Percentiles rank a stretch among this genome's conserved stretches.
phyloP scores from a whole-genome alignment of 2,113 vertebrate species.

The Aldabrachelys gigantea region DNA sequence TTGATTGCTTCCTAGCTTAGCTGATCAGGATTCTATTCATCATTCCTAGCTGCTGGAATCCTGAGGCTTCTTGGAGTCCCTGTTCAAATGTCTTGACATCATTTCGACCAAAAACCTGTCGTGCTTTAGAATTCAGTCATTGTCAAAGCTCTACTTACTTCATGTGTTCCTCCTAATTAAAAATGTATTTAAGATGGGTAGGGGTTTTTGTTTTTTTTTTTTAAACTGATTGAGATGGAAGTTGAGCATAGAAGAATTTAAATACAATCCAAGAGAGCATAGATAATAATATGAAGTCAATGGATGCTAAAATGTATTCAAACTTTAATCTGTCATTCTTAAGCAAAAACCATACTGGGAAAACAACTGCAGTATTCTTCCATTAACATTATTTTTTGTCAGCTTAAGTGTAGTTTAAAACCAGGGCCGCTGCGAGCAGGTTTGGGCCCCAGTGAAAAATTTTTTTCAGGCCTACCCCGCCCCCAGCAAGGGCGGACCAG shows the following conservation, averaged over 20 bases:
- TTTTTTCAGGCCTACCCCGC: too few species aligned
- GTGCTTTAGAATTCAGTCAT: not conserved
- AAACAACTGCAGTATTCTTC: not conserved
- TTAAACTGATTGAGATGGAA: not conserved
- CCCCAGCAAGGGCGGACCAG: too few species aligned
- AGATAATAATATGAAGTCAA: not conserved
- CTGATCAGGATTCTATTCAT: conserved; percentile 48
- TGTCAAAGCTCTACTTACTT: not conserved
- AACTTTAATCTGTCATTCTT: not conserved
- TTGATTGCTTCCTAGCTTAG: conserved; percentile 70
- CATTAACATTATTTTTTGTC: not conserved
- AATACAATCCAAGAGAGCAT: not conserved
- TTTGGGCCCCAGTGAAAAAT: too few species aligned
- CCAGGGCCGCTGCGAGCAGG: not conserved
- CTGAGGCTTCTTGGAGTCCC: conserved; percentile 40
- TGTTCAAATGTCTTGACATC: not conserved
- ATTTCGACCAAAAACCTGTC: not conserved
- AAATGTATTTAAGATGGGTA: not conserved
- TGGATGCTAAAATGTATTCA: not conserved
- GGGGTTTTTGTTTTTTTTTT: conserved; percentile 13
- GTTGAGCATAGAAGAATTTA: not conserved
- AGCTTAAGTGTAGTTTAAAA: not conserved
- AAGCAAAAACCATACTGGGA: not conserved
- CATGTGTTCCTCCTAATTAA: not conserved
- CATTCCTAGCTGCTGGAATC: conserved; percentile 56